These are phyloP conservation scores for Ia io DNA, from an alignment of 2,113 vertebrate species.

Conservation along the genomic window DNA sequence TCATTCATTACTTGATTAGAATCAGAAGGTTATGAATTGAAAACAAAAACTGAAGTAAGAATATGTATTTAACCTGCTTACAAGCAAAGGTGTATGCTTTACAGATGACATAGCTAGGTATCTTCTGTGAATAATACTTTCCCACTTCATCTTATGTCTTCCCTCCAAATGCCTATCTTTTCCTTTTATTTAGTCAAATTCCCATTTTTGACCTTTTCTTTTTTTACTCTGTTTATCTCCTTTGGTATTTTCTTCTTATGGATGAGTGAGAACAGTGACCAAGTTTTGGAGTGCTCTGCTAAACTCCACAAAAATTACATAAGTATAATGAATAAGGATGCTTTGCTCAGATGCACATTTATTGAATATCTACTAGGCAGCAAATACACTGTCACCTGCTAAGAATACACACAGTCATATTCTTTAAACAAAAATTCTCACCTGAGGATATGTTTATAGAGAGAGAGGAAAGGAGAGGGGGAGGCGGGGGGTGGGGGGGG, in stretches of 20 bases:
- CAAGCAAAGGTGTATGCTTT: neutral
- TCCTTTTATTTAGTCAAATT: neutral
- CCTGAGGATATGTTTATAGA: neutral
- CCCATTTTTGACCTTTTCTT: neutral
- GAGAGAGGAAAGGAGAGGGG: no score
- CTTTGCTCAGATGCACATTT: neutral
- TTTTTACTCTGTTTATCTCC: neutral
- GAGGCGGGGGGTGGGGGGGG: no score
- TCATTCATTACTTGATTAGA: constrained; percentile 42
- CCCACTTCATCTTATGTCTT: neutral
- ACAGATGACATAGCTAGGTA: neutral
- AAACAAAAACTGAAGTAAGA: neutral
- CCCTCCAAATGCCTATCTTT: neutral
- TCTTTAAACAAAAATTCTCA: neutral
- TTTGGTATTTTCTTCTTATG: neutral
- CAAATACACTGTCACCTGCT: neutral
- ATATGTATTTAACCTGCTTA: neutral
- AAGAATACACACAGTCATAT: neutral
- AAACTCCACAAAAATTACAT: neutral
- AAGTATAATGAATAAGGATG: neutral
- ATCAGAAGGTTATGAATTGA: neutral
- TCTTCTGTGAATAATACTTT: neutral
- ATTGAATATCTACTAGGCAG: neutral
- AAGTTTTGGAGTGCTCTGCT: neutral
- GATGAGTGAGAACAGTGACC: neutral